Base-by-base conservation (phyloP, 2,888 invertebrate species). In the Antheraea assamensis region DNA sequence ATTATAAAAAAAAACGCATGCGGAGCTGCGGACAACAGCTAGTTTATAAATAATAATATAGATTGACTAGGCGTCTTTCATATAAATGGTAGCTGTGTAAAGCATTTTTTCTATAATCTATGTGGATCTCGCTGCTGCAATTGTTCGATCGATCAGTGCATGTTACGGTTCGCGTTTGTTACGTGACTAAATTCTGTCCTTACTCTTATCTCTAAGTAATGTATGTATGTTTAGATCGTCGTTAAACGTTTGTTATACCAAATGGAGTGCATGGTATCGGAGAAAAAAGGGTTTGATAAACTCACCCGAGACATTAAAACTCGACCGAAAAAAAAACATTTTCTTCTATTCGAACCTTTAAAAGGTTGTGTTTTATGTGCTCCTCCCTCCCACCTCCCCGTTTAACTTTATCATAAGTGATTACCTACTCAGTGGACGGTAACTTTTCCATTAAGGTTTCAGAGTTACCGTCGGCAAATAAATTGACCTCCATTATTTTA, bases 401-500 rank as follows among this genome's bases (percentile, higher is more conserved):
- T n/a, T 68, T 68, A 68, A 68, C 68, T 68, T 68, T 68, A 35
- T 68, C 68, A 68, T 68, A 68, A 68, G 68, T 68, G 68, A 68
- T 68, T 68, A 68, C 68, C 68, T 68, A 68, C 68, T 68, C 35
- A 68, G 68, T 68, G 68, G 68, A 68, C 68, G 68, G 35, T 68
- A 68, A 68, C 68, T 68, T 68, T 78, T 42, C 78, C 78, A 81
- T 81, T 79, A 80, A 78, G 77, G 30, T 71, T 47, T n/a, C 75
- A 71, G 35, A 76, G 79, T 77, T 78, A 78, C 76, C 73, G 76
- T 79, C 79, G 75, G 76, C 78, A 78, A 83, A 84, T 83, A 84
- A 82, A 85, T 83, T 80, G 79, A 75, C 73, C 72, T 75, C 77
- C 81, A 85, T 85, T 85, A 84, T 83, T 83, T 83, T 81, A 84